These are phyloP conservation scores for Pseudorasbora parva DNA, from an alignment of 2,113 vertebrate species.

Conservation along the genomic window DNA sequence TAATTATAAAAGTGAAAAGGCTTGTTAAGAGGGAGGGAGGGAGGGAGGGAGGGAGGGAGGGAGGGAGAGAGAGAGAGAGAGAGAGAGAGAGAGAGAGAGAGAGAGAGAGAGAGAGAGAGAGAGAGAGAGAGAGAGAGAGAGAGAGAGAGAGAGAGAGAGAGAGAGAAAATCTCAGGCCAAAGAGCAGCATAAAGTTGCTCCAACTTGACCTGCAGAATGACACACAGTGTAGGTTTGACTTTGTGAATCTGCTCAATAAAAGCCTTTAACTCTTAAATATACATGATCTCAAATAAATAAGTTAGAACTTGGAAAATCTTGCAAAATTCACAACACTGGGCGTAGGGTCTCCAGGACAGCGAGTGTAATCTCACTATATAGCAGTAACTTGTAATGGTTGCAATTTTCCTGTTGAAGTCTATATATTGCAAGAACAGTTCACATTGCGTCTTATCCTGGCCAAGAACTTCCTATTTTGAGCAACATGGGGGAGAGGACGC, in stretches of 20 bases:
- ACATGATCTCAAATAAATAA: constrained; percentile 40
- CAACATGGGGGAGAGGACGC: no score
- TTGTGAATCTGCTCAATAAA: constrained; percentile 28
- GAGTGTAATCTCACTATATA: background rate
- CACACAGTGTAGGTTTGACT: constrained; percentile 2
- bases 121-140: no score
- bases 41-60: background rate
- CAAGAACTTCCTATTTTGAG: background rate
- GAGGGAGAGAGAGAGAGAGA: no score
- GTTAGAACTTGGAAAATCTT: background rate
- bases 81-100: no score
- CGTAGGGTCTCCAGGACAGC: background rate
- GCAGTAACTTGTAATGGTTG: background rate
- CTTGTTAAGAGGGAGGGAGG: background rate
- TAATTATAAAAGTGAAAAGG: no score
- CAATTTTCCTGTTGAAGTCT: background rate
- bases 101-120: no score
- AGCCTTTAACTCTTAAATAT: constrained; percentile 41
- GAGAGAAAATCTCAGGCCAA: background rate
- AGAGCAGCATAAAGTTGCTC: background rate
- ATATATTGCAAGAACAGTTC: background rate
- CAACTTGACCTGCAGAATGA: background rate
- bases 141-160: no score
- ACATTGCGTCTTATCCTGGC: background rate
- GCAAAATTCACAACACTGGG: background rate